phyloP scores from a whole-genome alignment of 2,113 vertebrate species.

The Pogona vitticeps region DNA sequence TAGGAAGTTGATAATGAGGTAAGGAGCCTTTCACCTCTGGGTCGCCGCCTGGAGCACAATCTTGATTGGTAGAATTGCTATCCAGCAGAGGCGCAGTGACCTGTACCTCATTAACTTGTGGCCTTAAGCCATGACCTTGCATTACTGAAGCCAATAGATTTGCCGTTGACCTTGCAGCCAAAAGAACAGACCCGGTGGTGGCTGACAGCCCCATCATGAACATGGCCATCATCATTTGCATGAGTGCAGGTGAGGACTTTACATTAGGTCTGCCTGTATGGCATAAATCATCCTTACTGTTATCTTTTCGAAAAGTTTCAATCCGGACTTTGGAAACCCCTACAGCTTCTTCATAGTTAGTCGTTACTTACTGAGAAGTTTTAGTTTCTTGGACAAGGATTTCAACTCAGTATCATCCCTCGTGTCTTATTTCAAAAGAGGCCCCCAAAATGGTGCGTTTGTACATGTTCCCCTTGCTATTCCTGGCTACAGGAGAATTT shows the following conservation, averaged over 20 bases:
- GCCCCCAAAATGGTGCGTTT: neutral
- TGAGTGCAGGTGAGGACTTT: neutral
- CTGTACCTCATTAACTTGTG: slow-evolving; percentile 8
- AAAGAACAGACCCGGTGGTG: neutral
- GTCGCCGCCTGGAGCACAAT: slow-evolving; percentile 11
- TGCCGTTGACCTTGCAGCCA: slow-evolving; percentile 5
- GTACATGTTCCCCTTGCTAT: neutral
- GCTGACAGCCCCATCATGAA: neutral
- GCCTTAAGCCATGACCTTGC: slow-evolving; percentile 23
- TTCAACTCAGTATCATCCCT: neutral
- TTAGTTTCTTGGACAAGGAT: neutral
- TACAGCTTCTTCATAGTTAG: neutral
- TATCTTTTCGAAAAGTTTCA: neutral
- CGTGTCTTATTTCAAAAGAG: neutral
- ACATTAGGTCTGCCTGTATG: neutral
- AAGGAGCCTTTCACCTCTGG: slow-evolving; percentile 1
- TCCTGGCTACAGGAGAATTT: neutral
- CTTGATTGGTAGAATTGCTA: neutral
- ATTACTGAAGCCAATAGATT: slow-evolving; percentile 10
- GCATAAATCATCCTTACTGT: neutral
- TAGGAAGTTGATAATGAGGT: slow-evolving; percentile 14
- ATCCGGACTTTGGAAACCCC: neutral
- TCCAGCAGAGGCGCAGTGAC: slow-evolving; percentile 11
- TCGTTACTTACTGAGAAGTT: neutral
- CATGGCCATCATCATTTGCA: slow-evolving; percentile 1